Evolutionary conservation across 2,888 invertebrate species (phyloP), one percentile per base, ranked within the genome.

Genomic region (Morinoia aosen): DNA sequence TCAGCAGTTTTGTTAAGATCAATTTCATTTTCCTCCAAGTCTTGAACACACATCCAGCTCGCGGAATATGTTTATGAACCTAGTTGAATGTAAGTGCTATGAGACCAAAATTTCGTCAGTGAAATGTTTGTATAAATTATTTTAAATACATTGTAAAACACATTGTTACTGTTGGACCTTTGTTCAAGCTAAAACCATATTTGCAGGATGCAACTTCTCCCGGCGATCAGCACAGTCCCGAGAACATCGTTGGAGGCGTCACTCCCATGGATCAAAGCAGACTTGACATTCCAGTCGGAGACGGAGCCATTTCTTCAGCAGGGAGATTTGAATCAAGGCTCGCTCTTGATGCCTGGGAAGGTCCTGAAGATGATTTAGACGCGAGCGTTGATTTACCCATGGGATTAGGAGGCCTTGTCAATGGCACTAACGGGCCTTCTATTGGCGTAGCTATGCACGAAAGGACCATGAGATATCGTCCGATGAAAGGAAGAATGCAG

Each of bases 131-230:
- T 33, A 3, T 25, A 33, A 2, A 33, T 76, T 76, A 25, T 76
- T 33, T 76, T 76, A 76, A 76, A 16, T 2, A 25, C 76, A 61
- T 61, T 61, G 5, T 61, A 2, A 16, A 16, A 12, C 61, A 76
- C 25, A 33, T 4, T 76, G 33, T 33, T 33, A 76, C 76, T 19
- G 2, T 12, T 25, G 76, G 25, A 25, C 5, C 76, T 76, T 76
- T 33, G 8, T 76, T 76, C 76, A 12, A 76, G 2, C 76, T 76
- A 7, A 76, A 76, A 19, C 1, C 25, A 19, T 76, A 76, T 2
- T 76, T 76, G 95, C 96, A 97, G 97, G 98, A 97, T 97, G 98
- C 98, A 4, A 98, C 98, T 97, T 98, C 98, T 0, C 98, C 97
- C 14, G 97, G 98, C 88, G 97, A 98, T 96, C 96, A 96, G 61